Evolutionary conservation across 1,140 invertebrate species (phyloP).

Genomic region (Drosophila cardini): DNA sequence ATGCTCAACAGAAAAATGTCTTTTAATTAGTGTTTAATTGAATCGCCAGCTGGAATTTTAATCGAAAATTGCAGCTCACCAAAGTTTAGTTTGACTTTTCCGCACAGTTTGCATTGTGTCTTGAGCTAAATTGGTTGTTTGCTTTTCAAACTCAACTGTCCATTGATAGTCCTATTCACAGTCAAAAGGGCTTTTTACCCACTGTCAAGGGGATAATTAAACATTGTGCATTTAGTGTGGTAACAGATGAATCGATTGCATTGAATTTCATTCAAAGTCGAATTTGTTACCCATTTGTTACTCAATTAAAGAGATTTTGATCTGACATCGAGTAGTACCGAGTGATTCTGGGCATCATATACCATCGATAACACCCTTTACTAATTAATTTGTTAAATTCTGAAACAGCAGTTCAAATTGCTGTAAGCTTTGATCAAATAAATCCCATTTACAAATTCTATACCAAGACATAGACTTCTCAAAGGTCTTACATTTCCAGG

Average conservation of each 20-base stretch:
- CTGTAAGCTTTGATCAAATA: no score
- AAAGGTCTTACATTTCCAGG: no score
- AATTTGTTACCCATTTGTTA: no score
- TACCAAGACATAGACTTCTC: no score
- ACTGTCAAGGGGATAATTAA: slow-evolving; percentile 32
- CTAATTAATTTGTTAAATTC: no score
- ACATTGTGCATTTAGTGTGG: slow-evolving; percentile 39
- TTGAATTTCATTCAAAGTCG: not conserved
- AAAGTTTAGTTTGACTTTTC: slow-evolving; percentile 66
- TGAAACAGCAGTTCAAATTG: no score
- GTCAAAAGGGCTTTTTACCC: slow-evolving; percentile 3
- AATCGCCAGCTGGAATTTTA: slow-evolving; percentile 81
- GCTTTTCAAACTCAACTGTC: slow-evolving; percentile 49
- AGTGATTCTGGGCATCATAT: no score
- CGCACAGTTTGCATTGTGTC: slow-evolving; percentile 74
- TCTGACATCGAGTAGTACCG: no score
- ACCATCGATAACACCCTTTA: no score
- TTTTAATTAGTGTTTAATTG: slow-evolving; percentile 81
- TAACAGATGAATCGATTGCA: slow-evolving; percentile 4
- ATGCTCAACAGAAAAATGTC: slow-evolving; percentile 68
- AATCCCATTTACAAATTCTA: no score
- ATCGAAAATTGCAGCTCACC: slow-evolving; percentile 71
- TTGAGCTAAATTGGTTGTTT: slow-evolving; percentile 69
- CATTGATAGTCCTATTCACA: slow-evolving; percentile 48
- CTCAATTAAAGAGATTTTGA: no score